Percentiles rank a stretch among this genome's conserved stretches.
Evolutionary conservation across 2,113 vertebrate species (phyloP).

Genomic region (Lethenteron camtschaticum): DNA sequence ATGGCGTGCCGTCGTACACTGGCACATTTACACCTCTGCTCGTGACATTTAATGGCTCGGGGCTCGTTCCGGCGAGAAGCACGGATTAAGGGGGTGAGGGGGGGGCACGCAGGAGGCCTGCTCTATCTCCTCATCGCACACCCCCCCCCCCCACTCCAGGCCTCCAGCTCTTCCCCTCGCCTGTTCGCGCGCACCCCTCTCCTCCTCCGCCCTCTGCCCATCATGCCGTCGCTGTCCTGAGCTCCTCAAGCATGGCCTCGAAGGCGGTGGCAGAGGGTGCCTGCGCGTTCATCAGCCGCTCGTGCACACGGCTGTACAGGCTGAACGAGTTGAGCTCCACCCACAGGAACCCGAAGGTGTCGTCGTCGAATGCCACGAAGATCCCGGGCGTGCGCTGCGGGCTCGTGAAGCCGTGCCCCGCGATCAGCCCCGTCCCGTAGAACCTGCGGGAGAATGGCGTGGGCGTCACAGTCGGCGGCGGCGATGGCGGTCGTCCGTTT

Average conservation of each 20-base stretch:
- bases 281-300: conserved; percentile 48
- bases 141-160: no score
- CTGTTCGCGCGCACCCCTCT: no score
- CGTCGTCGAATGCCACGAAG: conserved; percentile 68
- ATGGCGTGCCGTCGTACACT: no score
- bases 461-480: no score
- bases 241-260: conserved; percentile 77
- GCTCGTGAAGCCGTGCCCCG: conserved; percentile 83
- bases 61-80: no score
- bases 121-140: no score
- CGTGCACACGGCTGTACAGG: conserved; percentile 74
- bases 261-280: conserved; percentile 62
- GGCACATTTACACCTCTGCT: no score
- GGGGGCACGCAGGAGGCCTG: no score
- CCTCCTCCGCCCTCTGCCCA: neutral
- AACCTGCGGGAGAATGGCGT: conserved; percentile 28
- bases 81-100: no score
- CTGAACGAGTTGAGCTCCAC: conserved; percentile 92
- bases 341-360: conserved; percentile 94
- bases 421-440: conserved; percentile 77
- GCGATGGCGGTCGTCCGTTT: no score
- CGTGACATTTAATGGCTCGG: no score
- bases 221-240: conserved; percentile 82
- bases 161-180: no score
- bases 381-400: conserved; percentile 71